A percentile compares a stretch with the other conserved stretches of the same genome.
Evolutionary conservation across 30 jellyfish, hydroid and myxozoan species (phyloP).

Genomic region (Pelagia noctiluca): DNA sequence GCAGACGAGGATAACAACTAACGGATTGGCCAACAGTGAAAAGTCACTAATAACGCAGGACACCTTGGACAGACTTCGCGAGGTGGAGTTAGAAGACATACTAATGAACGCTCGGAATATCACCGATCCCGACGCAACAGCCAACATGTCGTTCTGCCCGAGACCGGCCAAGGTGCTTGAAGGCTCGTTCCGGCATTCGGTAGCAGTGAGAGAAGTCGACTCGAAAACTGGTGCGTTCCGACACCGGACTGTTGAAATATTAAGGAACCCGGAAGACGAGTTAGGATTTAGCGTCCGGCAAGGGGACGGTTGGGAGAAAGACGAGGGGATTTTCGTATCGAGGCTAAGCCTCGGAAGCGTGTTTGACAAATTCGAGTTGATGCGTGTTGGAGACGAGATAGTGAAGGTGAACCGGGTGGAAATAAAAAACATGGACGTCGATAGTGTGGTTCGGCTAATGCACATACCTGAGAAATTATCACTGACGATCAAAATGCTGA

Average conservation of each 20-base stretch:
- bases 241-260: conserved; percentile 83
- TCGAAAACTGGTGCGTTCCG: conserved; percentile 90
- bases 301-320: conserved; percentile 98
- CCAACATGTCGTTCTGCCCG: conserved; percentile 84
- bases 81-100: conserved; percentile 85
- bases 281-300: conserved; percentile 89
- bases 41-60: conserved; percentile 80
- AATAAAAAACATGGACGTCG: conserved; percentile 76
- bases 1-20: background rate
- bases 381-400: conserved; percentile 92
- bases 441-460: conserved; percentile 84
- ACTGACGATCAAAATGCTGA: conserved; percentile 80
- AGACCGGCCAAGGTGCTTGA: conserved; percentile 89
- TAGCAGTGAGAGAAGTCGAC: conserved; percentile 80
- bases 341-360: conserved; percentile 85
- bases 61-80: conserved; percentile 75
- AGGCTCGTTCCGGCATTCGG: conserved; percentile 85
- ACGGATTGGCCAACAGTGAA: conserved; percentile 20
- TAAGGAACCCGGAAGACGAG: conserved; percentile 83
- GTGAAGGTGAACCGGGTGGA: conserved; percentile 84
- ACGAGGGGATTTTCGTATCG: conserved; percentile 83
- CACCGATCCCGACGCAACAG: conserved; percentile 85
- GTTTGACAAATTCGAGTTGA: conserved; percentile 79
- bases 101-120: conserved; percentile 89
- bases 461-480: conserved; percentile 88